Conservation (phyloP, 1,140 invertebrate species). For the Eriocheir sinensis region DNA sequence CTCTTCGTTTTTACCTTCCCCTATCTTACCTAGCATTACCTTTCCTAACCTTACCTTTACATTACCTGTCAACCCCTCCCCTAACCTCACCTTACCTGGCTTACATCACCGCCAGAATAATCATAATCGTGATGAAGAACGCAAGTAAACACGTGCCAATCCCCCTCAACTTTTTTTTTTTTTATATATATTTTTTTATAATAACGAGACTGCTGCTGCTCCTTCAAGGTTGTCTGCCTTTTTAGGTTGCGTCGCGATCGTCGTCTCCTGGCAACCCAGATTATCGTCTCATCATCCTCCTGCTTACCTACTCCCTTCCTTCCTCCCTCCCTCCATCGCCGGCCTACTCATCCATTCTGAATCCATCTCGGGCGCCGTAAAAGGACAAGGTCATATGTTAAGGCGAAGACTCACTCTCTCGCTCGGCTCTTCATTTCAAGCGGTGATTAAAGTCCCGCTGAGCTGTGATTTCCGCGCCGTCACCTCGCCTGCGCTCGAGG, state of each 20-base stretch:
- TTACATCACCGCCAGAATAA: conserved; percentile 24
- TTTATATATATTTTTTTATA: too few species aligned
- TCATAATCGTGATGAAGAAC: background rate
- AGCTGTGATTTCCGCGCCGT: background rate
- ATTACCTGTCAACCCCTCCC: background rate
- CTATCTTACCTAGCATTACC: too few species aligned
- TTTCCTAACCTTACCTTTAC: too few species aligned
- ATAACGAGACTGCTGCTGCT: background rate
- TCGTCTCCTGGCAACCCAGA: background rate
- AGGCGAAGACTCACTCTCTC: background rate
- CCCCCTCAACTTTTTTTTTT: too few species aligned
- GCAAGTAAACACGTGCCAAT: too few species aligned
- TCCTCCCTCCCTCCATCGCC: too few species aligned
- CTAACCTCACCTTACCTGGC: too few species aligned
- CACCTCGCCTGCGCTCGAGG: background rate
- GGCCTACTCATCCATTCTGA: too few species aligned
- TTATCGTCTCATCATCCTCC: too few species aligned
- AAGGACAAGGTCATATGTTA: background rate
- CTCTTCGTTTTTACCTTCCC: too few species aligned
- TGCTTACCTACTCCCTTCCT: too few species aligned
- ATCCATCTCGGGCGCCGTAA: background rate
- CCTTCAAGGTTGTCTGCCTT: background rate
- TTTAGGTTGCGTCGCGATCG: background rate
- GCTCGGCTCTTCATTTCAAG: background rate
- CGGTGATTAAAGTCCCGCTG: background rate